Evolutionary conservation across 1,140 invertebrate species (phyloP).

Genomic region (Potamilus streckersoni): DNA sequence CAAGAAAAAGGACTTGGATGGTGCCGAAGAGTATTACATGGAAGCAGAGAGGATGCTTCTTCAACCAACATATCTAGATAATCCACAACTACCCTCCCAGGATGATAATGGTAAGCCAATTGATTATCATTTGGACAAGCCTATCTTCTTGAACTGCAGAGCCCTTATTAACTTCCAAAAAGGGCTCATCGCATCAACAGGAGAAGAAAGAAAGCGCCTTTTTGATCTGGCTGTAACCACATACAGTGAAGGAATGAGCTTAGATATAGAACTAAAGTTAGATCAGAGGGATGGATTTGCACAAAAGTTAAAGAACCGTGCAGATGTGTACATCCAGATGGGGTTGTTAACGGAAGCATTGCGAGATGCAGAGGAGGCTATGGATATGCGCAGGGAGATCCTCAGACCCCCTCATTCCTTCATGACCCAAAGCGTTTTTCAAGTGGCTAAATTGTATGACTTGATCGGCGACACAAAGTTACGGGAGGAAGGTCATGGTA

Average conservation of each 20-base stretch:
- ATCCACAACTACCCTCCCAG: no score
- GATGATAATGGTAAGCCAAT: no score
- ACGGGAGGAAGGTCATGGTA: no score
- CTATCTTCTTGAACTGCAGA: no score
- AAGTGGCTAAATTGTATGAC: conserved; percentile 19
- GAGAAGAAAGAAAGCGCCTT: no score
- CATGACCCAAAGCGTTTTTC: conserved; percentile 23
- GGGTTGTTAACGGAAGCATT: conserved; percentile 13
- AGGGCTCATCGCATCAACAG: no score
- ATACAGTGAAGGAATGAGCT: background rate
- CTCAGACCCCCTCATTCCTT: conserved; percentile 24
- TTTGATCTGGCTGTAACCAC: background rate
- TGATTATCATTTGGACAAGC: no score
- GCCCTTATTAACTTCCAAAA: no score
- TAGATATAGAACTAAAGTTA: conserved; percentile 1
- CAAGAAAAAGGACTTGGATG: no score
- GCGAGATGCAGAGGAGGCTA: conserved; percentile 2
- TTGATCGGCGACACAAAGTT: conserved; percentile 10
- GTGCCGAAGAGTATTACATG: no score
- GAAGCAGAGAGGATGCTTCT: no score
- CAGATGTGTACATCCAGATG: conserved; percentile 22
- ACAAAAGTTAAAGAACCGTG: conserved; percentile 14
- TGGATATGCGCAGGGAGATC: conserved; percentile 16
- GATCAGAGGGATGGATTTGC: background rate
- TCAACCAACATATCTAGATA: no score